These are phyloP conservation scores for Hyperopisus bebe DNA, from an alignment of 2,113 vertebrate species.

Conservation along the genomic window DNA sequence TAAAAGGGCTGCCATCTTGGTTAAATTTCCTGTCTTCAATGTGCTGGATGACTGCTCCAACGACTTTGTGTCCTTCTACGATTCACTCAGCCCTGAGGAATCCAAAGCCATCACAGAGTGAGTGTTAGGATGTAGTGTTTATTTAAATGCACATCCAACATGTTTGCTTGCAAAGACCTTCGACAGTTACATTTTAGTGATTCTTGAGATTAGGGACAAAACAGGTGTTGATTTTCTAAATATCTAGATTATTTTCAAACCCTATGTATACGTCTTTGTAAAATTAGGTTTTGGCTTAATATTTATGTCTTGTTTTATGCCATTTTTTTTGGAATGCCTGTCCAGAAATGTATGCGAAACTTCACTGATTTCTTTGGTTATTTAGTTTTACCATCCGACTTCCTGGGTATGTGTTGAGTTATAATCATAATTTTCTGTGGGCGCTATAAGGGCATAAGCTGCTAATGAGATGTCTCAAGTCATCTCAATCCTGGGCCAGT, in stretches of 20 bases:
- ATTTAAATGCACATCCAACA: background rate
- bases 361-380: background rate
- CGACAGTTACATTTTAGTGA: background rate
- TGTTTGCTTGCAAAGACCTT: background rate
- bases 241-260: background rate
- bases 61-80: conserved; percentile 61
- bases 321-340: background rate
- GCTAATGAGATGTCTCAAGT: background rate
- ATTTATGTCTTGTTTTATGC: background rate
- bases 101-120: conserved; percentile 60
- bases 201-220: background rate
- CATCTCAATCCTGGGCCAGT: background rate
- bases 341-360: background rate
- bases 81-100: conserved; percentile 61
- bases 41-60: conserved; percentile 63
- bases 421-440: background rate
- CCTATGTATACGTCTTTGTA: background rate
- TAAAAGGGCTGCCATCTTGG: conserved; percentile 31
- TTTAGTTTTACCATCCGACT: background rate
- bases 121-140: conserved; percentile 34
- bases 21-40: conserved; percentile 56
- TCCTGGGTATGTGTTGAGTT: conserved; percentile 9
- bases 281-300: no score
- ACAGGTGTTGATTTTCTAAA: background rate
- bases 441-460: background rate